Conservation (phyloP, 2,113 vertebrate species). For the Apteryx mantelli region DNA sequence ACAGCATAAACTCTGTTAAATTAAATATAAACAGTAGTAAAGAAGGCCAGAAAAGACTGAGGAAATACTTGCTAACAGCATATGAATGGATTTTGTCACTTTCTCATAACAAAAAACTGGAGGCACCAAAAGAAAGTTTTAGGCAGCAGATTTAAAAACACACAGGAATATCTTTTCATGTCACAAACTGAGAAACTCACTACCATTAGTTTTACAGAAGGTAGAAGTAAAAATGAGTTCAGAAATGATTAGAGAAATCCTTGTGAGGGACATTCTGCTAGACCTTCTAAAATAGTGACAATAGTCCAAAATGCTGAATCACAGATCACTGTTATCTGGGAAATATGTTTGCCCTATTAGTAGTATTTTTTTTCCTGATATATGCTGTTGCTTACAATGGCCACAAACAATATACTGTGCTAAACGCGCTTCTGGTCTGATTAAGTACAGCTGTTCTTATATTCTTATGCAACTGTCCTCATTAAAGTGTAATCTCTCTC, state of each 20-base stretch:
- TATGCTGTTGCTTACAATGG: rapidly evolving
- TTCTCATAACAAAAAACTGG: not conserved
- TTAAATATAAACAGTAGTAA: not conserved
- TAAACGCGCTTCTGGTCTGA: not conserved
- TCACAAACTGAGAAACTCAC: not conserved
- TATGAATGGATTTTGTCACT: not conserved
- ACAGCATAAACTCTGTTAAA: not conserved
- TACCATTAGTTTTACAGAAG: not conserved
- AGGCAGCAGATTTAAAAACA: not conserved
- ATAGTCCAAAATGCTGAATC: not conserved
- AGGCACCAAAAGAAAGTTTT: not conserved
- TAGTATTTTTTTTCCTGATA: not conserved
- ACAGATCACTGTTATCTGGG: not conserved
- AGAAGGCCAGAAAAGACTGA: not conserved
- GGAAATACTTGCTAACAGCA: not conserved
- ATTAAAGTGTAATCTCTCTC: not conserved
- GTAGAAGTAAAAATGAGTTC: not conserved
- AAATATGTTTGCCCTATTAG: not conserved
- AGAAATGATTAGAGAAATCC: not conserved
- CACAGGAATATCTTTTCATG: not conserved
- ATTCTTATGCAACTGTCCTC: not conserved
- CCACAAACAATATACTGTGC: not conserved
- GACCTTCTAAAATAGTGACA: not conserved
- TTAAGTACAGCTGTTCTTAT: not conserved
- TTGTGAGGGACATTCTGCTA: not conserved